Conservation (phyloP, 2,113 vertebrate species). For the Nibea coibor region DNA sequence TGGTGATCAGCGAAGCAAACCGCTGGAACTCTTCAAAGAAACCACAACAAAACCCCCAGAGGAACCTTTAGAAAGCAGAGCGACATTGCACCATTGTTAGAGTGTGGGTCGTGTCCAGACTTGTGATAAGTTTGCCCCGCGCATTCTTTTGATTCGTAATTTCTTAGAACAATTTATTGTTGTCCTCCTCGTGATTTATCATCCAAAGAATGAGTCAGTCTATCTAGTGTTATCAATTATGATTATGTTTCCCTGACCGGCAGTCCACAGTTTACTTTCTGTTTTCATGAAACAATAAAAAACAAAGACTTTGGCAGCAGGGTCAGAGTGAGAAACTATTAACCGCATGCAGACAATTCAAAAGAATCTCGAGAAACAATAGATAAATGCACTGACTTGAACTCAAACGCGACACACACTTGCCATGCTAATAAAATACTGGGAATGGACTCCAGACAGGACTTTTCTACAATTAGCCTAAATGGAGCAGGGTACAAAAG, state of each 20-base stretch:
- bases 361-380: not conserved
- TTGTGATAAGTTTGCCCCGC: not conserved
- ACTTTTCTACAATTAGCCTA: not conserved
- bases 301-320: not conserved
- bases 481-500: not conserved
- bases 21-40: slow-evolving; percentile 57
- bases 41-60: slow-evolving; percentile 46
- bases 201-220: not conserved
- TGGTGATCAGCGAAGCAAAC: slow-evolving; percentile 63
- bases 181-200: not conserved
- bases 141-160: slow-evolving; percentile 20
- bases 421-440: slow-evolving; percentile 14
- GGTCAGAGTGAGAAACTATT: not conserved
- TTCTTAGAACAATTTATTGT: not conserved
- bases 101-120: not conserved
- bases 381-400: not conserved
- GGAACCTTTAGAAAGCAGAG: slow-evolving; percentile 41
- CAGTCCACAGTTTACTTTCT: not conserved
- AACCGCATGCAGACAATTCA: not conserved
- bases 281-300: not conserved
- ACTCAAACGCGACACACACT: not conserved
- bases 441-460: not conserved
- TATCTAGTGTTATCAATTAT: not conserved
- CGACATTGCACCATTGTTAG: slow-evolving; percentile 29
- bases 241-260: not conserved